phyloP scores from a whole-genome alignment of 2,113 vertebrate species.

The Amazona guildingii region DNA sequence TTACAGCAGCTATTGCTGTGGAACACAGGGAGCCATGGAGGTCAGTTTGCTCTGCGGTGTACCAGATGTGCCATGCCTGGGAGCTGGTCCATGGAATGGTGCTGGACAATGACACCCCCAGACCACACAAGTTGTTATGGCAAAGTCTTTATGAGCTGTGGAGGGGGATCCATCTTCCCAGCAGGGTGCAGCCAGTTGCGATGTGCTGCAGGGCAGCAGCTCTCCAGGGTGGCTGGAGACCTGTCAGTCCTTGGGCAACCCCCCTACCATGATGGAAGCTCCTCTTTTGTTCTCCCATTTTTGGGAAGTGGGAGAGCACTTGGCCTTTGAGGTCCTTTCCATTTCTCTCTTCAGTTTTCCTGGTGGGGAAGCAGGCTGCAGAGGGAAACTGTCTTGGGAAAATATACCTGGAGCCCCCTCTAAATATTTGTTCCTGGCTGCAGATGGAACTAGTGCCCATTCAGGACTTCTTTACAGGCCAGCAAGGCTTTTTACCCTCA shows the following conservation, averaged over 20 bases:
- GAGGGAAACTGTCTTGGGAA: not conserved
- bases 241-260: not conserved
- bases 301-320: not conserved
- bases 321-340: not conserved
- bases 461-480: not conserved
- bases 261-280: not conserved
- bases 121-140: not conserved
- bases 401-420: not conserved
- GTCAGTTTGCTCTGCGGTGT: not conserved
- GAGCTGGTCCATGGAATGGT: not conserved
- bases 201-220: not conserved
- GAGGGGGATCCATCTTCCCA: not conserved
- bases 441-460: not conserved
- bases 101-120: fast-evolving
- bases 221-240: not conserved
- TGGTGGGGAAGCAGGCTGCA: not conserved
- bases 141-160: not conserved
- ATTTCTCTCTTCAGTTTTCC: not conserved
- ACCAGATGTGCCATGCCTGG: not conserved
- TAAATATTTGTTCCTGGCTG: not conserved
- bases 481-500: not conserved
- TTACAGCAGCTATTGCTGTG: slow-evolving; percentile 45
- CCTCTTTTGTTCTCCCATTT: not conserved
- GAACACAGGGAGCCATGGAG: not conserved
- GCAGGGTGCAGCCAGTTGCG: not conserved